A percentile compares a stretch with the other conserved stretches of the same genome.
These are phyloP conservation scores for Acanthosoma haemorrhoidale DNA, from an alignment of 2,888 invertebrate species.

Conservation along the genomic window DNA sequence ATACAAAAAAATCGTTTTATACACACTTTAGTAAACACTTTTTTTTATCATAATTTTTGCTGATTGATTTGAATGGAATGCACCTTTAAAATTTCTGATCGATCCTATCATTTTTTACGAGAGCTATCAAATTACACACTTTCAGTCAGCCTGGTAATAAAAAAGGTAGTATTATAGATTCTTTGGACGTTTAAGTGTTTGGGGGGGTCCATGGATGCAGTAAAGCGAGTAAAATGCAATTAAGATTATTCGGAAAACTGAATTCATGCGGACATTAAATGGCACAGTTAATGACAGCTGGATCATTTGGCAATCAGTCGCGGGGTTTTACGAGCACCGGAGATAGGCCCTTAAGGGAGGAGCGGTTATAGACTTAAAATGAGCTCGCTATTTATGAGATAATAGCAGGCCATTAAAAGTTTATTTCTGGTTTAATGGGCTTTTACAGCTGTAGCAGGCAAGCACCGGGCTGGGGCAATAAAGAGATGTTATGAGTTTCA, in stretches of 20 bases:
- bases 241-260: not conserved
- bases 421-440: not conserved
- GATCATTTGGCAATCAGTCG: not conserved
- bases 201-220: too few species aligned
- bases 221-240: not conserved
- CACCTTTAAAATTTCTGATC: too few species aligned
- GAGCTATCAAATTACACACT: too few species aligned
- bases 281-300: not conserved
- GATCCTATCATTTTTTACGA: too few species aligned
- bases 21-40: too few species aligned
- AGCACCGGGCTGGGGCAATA: not conserved
- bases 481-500: too few species aligned
- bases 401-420: not conserved
- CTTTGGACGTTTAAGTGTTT: too few species aligned
- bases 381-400: conserved; percentile 2
- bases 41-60: too few species aligned
- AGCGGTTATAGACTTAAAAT: not conserved
- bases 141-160: too few species aligned
- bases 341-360: conserved; percentile 1
- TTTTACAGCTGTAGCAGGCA: conserved; percentile 9
- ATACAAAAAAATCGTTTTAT: too few species aligned
- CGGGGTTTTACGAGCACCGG: not conserved
- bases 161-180: too few species aligned
- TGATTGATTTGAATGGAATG: too few species aligned
- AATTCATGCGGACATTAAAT: not conserved